Conservation (phyloP, 2,888 invertebrate species). For the Eristalinus sepulchralis region DNA sequence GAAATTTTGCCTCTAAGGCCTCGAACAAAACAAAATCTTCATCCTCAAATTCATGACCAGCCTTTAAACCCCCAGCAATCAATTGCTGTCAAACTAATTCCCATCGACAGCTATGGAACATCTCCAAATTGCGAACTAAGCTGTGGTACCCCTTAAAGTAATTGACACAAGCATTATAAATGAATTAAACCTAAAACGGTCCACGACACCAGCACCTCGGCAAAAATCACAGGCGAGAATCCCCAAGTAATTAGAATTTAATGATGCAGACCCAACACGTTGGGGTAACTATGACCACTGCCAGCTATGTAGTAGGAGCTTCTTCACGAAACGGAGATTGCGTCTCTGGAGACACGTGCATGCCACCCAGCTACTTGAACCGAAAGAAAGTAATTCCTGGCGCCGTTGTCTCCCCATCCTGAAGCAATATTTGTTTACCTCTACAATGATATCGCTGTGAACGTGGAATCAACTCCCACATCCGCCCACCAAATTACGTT, state of each 20-base stretch:
- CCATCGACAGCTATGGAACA: slow-evolving; percentile 44
- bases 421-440: slow-evolving; percentile 1
- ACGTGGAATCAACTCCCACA: slow-evolving; percentile 9
- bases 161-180: slow-evolving; percentile 60
- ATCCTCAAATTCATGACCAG: no score
- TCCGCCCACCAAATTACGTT: slow-evolving; percentile 54
- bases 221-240: slow-evolving; percentile 60
- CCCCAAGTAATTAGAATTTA: slow-evolving; percentile 65
- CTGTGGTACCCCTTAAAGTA: slow-evolving; percentile 55
- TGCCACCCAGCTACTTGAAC: slow-evolving; percentile 20
- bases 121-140: slow-evolving; percentile 56
- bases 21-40: no score
- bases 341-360: slow-evolving; percentile 32
- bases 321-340: not conserved
- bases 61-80: slow-evolving; percentile 48
- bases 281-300: slow-evolving; percentile 3
- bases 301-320: not conserved
- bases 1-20: no score
- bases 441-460: not conserved
- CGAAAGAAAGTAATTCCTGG: slow-evolving; percentile 2
- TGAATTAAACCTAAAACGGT: slow-evolving; percentile 56
- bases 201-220: slow-evolving; percentile 46
- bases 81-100: slow-evolving; percentile 62
- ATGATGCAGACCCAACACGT: slow-evolving; percentile 39
- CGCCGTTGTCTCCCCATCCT: slow-evolving; percentile 6